Base-by-base conservation (phyloP, 1,140 invertebrate genomes). In the Lerema accius region DNA sequence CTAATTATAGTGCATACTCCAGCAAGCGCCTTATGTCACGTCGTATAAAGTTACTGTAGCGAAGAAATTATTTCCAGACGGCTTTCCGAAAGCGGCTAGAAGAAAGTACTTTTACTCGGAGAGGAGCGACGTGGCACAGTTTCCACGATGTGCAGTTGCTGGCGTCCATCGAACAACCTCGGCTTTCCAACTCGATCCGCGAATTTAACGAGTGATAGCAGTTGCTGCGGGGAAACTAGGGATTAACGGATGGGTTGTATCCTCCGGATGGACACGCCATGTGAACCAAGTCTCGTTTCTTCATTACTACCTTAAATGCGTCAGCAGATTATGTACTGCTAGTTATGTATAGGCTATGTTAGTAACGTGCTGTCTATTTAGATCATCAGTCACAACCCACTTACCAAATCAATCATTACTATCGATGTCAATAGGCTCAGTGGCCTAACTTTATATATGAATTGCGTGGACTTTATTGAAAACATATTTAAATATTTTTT, bases 41-140 rank as follows among this genome's bases (percentile, higher is more conserved):
- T 73, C 67, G 71, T 67, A 81, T 80, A 84, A 82, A 83, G 83
- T 82, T 85, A 80, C 72, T 77, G 72, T 70, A 73, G 73, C 67
- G 74, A 80, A 81, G 82, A 87, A 84, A 87, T 83, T 82, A 71
- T 73, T 80, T 77, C 78, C 72, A 80, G 77, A 82, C 84, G 69
- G 78, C 79, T 88, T 88, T 90, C 83, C 78, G 86, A 90, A 90
- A 87, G 82, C 85, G 83, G 83, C 70, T 76, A 64, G 84, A 90
- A 90, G 87, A 90, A 89, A 90, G 86, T 87, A 89, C 86, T 90
- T 90, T 89, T 90, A 89, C 87, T 89, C 65, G 72, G 78, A 84
- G 86, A 84, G 76, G 79, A 73, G 70, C 75, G 74, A 68, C 65
- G 77, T 82, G 86, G 69, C 87, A 88, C 80, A 90, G 86, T 90